phyloP scores from a whole-genome alignment of 2,113 vertebrate species.

The Phylloscopus whistleri region DNA sequence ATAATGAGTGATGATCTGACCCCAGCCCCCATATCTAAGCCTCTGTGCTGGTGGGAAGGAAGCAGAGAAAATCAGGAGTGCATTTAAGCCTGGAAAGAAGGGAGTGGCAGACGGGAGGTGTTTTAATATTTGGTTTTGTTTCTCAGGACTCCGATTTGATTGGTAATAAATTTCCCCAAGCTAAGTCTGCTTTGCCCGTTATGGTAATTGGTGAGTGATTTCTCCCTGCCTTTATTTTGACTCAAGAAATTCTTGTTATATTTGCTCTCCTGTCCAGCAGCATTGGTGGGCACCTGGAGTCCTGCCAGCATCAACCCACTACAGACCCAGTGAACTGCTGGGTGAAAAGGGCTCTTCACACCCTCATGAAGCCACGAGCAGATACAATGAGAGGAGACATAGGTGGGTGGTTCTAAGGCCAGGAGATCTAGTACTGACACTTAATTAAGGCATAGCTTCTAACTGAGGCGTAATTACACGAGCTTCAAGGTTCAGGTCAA shows the following conservation, averaged over 20 bases:
- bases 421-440: not conserved
- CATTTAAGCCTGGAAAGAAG: not conserved
- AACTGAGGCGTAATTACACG: not conserved
- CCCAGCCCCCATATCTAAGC: not conserved
- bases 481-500: not conserved
- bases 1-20: not conserved
- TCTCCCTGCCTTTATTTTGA: not conserved
- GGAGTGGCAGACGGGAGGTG: not conserved
- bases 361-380: not conserved
- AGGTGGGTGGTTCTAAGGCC: not conserved
- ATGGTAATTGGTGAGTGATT: not conserved
- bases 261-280: not conserved
- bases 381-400: not conserved
- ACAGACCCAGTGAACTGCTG: not conserved
- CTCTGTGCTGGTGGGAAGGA: not conserved
- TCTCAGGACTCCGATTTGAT: not conserved
- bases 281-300: not conserved
- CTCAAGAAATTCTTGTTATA: not conserved
- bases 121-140: not conserved
- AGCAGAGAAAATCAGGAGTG: not conserved
- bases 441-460: not conserved
- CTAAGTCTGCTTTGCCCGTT: not conserved
- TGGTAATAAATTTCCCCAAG: not conserved
- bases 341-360: not conserved
- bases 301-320: not conserved